Percentiles rank a stretch among this genome's conserved stretches.
These are phyloP conservation scores for Bucco capensis DNA, from an alignment of 2,113 vertebrate genomes.

Conservation along the genomic window DNA sequence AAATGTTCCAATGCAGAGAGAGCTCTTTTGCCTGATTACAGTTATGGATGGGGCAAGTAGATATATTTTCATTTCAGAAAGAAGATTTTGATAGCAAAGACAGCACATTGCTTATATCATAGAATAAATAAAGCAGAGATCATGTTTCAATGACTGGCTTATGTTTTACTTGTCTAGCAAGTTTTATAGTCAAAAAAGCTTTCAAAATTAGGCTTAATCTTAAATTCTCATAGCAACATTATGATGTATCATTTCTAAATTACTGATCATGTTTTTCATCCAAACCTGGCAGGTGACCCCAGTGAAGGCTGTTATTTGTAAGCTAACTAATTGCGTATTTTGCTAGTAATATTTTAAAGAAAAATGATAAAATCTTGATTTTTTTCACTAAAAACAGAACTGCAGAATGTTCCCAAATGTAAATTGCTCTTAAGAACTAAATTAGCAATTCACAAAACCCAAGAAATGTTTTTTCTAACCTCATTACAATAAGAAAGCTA, in stretches of 20 bases:
- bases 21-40: background rate
- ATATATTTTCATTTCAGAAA: background rate
- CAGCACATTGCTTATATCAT: background rate
- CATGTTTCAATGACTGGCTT: background rate
- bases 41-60: background rate
- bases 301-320: background rate
- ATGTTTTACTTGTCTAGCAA: background rate
- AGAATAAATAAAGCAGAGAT: background rate
- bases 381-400: background rate
- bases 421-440: conserved; percentile 25
- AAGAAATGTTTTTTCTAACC: conserved; percentile 23
- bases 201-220: background rate
- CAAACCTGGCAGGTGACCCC: background rate
- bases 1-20: background rate
- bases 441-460: conserved; percentile 22
- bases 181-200: background rate
- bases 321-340: background rate
- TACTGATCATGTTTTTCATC: background rate
- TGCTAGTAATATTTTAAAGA: background rate
- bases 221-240: background rate
- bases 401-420: background rate
- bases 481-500: conserved; percentile 39
- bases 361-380: conserved; percentile 4
- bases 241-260: background rate
- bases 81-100: background rate